Evolutionary conservation across 2,797 vertebrate species (phyloP).

Genomic region (Neosalanx taihuensis): DNA sequence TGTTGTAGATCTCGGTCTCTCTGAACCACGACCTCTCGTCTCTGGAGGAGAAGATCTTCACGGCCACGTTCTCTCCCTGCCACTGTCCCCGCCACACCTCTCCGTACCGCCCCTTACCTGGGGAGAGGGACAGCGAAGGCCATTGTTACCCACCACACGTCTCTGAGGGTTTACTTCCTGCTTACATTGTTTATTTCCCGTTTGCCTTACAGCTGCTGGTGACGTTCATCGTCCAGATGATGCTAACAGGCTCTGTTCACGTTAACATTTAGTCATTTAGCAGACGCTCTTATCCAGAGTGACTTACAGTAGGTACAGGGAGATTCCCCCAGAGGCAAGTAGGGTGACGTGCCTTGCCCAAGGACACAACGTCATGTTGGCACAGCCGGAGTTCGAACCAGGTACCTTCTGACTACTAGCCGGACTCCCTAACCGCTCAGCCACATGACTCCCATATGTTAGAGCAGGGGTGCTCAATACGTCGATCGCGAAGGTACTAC

Average conservation of each 20-base stretch:
- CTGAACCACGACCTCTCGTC: slow-evolving; percentile 84
- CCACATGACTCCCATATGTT: too few species aligned
- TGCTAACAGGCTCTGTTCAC: background rate
- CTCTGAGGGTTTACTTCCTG: background rate
- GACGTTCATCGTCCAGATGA: background rate
- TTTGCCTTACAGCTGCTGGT: background rate
- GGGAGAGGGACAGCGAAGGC: background rate
- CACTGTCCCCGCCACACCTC: slow-evolving; percentile 84
- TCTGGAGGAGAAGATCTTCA: slow-evolving; percentile 83
- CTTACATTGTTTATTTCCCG: background rate
- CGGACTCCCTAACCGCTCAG: too few species aligned
- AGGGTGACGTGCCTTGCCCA: too few species aligned
- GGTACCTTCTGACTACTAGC: too few species aligned
- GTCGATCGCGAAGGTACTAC: too few species aligned
- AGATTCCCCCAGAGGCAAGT: too few species aligned
- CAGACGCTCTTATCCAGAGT: too few species aligned
- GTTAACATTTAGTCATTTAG: too few species aligned
- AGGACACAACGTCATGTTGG: too few species aligned
- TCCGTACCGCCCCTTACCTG: slow-evolving; percentile 80
- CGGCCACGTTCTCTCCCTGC: slow-evolving; percentile 82
- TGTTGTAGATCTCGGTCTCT: slow-evolving; percentile 84
- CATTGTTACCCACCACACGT: background rate
- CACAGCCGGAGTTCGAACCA: too few species aligned
- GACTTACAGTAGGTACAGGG: too few species aligned
- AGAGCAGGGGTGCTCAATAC: too few species aligned